Base-by-base conservation (phyloP, 2,797 vertebrate species). In the Alcedo quadribrachys region DNA sequence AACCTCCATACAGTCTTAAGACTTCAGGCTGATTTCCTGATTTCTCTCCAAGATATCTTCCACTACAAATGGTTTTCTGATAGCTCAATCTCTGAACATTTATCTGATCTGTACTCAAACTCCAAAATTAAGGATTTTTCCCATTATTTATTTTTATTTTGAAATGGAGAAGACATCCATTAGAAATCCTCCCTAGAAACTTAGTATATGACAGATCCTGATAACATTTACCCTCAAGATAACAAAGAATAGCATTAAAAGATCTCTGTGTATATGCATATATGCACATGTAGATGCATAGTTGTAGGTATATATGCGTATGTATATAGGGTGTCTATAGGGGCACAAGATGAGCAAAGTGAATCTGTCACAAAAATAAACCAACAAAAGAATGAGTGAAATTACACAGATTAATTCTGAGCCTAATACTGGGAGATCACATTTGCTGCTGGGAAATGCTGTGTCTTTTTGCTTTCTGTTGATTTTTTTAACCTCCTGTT, bases 81-180 rank as follows among this genome's bases (percentile, higher is more conserved):
- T 15, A 77, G 10, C 10, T 80, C 22, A 54, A 4, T 30, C 6
- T 53, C 74, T 81, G 51, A 81, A 66, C n/a, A 3, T 48, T 87
- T 85, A 65, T 75, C 66, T 48, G 25, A 54, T 55, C 43, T 92
- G 53, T 51, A 66, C 28, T 83, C 40, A 90, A 88, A 85, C 45
- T 82, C 20, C 17, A 48, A 81, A 67, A 18, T 46, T 80, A 54
- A 73, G 65, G 50, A 90, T 11, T 8, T 91, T 53, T 84, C 87
- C 51, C n/a, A 30, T 61, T 77, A 85, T 70, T 81, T 92, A 70
- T 81, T 93, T 92, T 79, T 28, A 65, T 93, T 93, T 94, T 77
- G n/a, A 79, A 87, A 55, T 7, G 76, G 45, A 51, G 80, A 79
- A 87, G 32, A 57, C 18, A 76, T 68, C 37, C 24, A 65, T 50